Percentiles rank a stretch among this genome's conserved stretches.
phyloP scores from a whole-genome alignment of 2,888 invertebrate species.

The Macrophya annulata region DNA sequence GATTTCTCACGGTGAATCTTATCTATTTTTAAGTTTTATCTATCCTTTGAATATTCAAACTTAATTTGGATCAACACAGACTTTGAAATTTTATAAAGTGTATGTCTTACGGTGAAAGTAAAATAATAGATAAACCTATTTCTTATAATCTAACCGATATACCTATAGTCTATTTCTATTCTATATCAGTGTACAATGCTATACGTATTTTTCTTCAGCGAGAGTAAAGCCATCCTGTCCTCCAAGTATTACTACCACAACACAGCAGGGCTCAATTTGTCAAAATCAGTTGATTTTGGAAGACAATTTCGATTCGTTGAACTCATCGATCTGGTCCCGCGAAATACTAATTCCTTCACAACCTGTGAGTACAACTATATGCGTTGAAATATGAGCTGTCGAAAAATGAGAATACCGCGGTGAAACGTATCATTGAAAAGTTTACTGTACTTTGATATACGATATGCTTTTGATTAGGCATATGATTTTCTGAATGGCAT shows the following conservation, averaged over 20 bases:
- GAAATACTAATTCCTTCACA: slow-evolving; percentile 69
- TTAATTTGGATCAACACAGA: background rate
- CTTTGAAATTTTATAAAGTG: background rate
- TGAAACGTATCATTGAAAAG: too few relatives aligned
- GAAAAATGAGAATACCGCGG: background rate
- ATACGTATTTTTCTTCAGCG: background rate
- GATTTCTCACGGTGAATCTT: slow-evolving; percentile 59
- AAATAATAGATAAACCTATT: background rate
- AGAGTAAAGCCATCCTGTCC: slow-evolving; percentile 66
- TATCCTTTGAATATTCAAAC: background rate
- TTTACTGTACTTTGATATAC: background rate
- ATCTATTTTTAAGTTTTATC: background rate
- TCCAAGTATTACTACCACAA: slow-evolving; percentile 75
- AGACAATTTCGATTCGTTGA: slow-evolving; percentile 82
- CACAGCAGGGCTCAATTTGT: slow-evolving; percentile 78
- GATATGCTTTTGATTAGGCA: background rate
- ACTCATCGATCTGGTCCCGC: slow-evolving; percentile 66
- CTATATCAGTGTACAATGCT: background rate
- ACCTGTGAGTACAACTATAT: slow-evolving; percentile 67
- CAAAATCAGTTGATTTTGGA: slow-evolving; percentile 83
- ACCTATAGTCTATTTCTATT: background rate
- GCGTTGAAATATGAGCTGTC: background rate
- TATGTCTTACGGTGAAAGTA: background rate
- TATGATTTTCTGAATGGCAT: background rate
- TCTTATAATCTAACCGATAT: background rate